Evolutionary conservation across 2,888 invertebrate genomes (phyloP), one percentile per base, ranked within the genome.

Genomic region (Metallyticus violacea): DNA sequence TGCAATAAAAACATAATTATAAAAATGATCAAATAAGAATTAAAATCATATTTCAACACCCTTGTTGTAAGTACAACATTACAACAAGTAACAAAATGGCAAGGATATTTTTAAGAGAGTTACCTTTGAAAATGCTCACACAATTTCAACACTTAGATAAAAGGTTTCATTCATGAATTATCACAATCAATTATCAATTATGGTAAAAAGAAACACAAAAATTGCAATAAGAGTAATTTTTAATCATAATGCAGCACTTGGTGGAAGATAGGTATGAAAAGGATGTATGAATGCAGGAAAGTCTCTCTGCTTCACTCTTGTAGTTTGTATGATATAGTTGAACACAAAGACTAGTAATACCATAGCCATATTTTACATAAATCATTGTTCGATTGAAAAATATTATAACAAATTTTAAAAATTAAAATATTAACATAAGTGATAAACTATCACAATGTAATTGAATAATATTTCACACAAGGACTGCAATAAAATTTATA

Each of bases 361-460:
- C 83, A 83, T 83, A 83, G 40, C 62, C 76, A 83, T 62, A 62
- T 15, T 62, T 15, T 2, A 77, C 77, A 82, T 9, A 26, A 62
- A 82, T 82, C 82, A 82, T 27, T 82, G 76, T 28, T 77, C 83
- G 25, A 77, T 83, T 83, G n/a, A 77, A 83, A 79, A 40, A 79
- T 25, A 26, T 26, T 9, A 79, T 22, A 79, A 79, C 26, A 26
- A 26, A 26, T 79, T 79, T 26, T 27, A 26, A 79, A 79, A 79
- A 79, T 15, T 15, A 79, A 83, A 83, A 77, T 77, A 77, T 77
- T 7, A 77, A 83, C 83, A 77, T 83, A 83, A 83, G 77, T 77
- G 83, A 83, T 83, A 77, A 83, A 77, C 29, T 77, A 83, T 83
- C 83, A 83, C 83, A 83, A 77, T 83, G 77, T 83, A 28, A 83